These are phyloP conservation scores for Lindbergichthys nudifrons DNA, from an alignment of 2,797 vertebrate genomes.

Conservation along the genomic window DNA sequence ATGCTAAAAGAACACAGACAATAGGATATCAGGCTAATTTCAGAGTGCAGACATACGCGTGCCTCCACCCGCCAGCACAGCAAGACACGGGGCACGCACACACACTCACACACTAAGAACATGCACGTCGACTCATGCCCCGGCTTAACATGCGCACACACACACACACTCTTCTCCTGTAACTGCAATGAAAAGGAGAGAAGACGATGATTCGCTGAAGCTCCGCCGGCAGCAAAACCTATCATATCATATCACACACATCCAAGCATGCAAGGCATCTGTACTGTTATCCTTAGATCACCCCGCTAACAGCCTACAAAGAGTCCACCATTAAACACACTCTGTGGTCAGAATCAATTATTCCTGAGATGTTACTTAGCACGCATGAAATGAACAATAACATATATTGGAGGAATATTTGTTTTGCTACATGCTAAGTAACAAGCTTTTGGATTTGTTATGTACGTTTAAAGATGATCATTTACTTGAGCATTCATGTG, in stretches of 20 bases:
- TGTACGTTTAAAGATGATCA: not conserved
- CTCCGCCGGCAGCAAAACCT: slow-evolving; percentile 73
- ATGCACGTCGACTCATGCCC: slow-evolving; percentile 42
- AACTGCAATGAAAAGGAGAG: slow-evolving; percentile 70
- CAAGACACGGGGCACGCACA: slow-evolving; percentile 63
- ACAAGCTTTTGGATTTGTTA: not conserved
- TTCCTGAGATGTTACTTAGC: slow-evolving; percentile 30
- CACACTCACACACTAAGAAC: slow-evolving; percentile 9
- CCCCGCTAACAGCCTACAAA: slow-evolving; percentile 62
- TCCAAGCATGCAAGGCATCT: slow-evolving; percentile 78
- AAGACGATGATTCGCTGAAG: slow-evolving; percentile 73
- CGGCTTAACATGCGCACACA: slow-evolving; percentile 26
- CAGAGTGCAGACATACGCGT: slow-evolving; percentile 79
- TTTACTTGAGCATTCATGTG: not conserved
- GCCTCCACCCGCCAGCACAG: slow-evolving; percentile 75
- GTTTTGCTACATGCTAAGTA: not conserved
- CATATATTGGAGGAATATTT: not conserved
- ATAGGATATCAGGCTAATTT: slow-evolving; percentile 83
- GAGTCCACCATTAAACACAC: slow-evolving; percentile 36
- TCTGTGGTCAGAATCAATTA: slow-evolving; percentile 34
- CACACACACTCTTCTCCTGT: slow-evolving; percentile 56
- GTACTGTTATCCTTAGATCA: slow-evolving; percentile 79
- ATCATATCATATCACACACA: slow-evolving; percentile 85
- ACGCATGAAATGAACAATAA: slow-evolving; percentile 26
- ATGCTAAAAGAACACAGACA: slow-evolving; percentile 82